These are phyloP conservation scores for Spea multiplicata DNA, from an alignment of 2,113 vertebrate species.

Conservation along the genomic window DNA sequence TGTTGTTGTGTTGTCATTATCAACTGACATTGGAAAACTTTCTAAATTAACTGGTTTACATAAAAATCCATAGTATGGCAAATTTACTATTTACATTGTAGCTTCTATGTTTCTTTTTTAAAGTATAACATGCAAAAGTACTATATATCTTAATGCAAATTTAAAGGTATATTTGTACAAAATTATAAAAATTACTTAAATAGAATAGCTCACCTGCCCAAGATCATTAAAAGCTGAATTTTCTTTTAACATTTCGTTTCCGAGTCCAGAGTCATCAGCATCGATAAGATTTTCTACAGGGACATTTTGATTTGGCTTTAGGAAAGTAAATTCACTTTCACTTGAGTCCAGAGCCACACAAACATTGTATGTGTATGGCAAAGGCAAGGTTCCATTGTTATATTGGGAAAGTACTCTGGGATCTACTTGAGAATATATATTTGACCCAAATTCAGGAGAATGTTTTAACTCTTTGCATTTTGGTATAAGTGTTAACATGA, in stretches of 20 bases:
- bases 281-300: constrained; percentile 15
- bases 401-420: constrained; percentile 12
- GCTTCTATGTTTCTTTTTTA: too few relatives aligned
- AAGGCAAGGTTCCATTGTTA: constrained; percentile 16
- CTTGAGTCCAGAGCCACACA: constrained; percentile 11
- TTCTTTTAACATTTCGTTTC: constrained; percentile 4
- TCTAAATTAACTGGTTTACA: too few relatives aligned
- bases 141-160: too few relatives aligned
- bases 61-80: too few relatives aligned
- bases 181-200: background rate
- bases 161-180: background rate
- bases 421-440: constrained; percentile 23
- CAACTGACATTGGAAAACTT: too few relatives aligned
- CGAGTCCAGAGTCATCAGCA: constrained; percentile 5
- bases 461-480: constrained; percentile 6
- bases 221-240: background rate
- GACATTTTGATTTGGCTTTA: constrained; percentile 8
- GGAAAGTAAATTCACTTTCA: constrained; percentile 8
- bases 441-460: constrained; percentile 1
- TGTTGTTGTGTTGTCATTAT: too few relatives aligned
- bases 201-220: constrained; percentile 1
- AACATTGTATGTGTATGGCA: constrained; percentile 9
- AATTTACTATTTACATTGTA: too few relatives aligned
- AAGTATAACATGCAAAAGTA: too few relatives aligned
- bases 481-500: constrained; percentile 4